Evolutionary conservation across 2,888 invertebrate genomes (phyloP).

Genomic region (Tromatobia lineatoria): DNA sequence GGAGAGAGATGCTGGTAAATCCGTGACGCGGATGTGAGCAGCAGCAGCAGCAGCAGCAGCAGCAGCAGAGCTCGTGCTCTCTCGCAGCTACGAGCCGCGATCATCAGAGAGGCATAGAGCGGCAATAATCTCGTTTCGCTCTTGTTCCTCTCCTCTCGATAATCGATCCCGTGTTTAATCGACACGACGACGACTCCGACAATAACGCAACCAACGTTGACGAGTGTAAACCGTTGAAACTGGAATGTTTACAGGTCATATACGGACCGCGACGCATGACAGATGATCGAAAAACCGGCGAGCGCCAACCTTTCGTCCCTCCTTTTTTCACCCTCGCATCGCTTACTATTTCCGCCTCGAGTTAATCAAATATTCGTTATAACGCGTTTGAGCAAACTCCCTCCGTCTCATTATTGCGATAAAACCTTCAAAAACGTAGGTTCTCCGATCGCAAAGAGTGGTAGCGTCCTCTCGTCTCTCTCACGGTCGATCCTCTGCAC

Average conservation of each 20-base stretch:
- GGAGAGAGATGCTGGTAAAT: neutral
- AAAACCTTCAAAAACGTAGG: neutral
- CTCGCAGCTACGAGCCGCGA: slow-evolving; percentile 12
- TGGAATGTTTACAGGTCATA: slow-evolving; percentile 60
- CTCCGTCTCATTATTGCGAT: neutral
- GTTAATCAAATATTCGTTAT: neutral
- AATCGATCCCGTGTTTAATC: slow-evolving; percentile 79
- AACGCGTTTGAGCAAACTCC: neutral
- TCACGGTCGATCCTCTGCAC: slow-evolving; percentile 59
- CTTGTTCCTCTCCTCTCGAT: slow-evolving; percentile 63
- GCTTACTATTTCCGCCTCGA: neutral
- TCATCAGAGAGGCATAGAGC: neutral
- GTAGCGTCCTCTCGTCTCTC: slow-evolving; percentile 57
- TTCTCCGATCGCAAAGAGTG: neutral
- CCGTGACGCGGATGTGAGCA: slow-evolving; percentile 18
- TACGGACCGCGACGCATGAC: slow-evolving; percentile 26
- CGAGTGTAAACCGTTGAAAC: neutral
- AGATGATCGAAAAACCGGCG: slow-evolving; percentile 29
- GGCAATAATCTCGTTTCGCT: slow-evolving; percentile 15
- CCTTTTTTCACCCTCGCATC: neutral
- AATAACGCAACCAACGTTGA: neutral
- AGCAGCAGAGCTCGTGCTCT: neutral
- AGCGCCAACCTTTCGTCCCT: neutral
- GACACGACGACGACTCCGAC: slow-evolving; percentile 66
- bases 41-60: neutral